Base-by-base conservation (phyloP, 2,888 invertebrate genomes). In the Elysia crispata region DNA sequence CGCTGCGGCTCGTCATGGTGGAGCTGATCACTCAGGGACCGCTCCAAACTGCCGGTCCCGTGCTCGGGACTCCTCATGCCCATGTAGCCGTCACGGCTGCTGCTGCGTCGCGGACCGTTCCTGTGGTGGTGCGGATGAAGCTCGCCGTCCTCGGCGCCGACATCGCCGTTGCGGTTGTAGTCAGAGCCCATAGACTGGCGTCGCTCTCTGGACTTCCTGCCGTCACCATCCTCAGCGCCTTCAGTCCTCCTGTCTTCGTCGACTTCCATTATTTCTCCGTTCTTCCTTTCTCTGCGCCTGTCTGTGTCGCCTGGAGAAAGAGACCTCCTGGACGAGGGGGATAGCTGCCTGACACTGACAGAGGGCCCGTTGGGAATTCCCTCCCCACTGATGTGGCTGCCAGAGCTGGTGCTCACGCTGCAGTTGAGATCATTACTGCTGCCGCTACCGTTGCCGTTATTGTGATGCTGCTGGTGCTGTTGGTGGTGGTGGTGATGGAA, bases 401-500 rank as follows among this genome's bases (percentile, higher is more conserved):
- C 60, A 41, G 41, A 41, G 60, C 60, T 60, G 60, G n/a, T 23
- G 23, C 6, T 60, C n/a, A 60, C 23, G 3, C 6, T 23, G 60
- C 23, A 23, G 60, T 60, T 60, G 15, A 23, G 20, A 60, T 60
- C 23, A 18, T 15, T 60, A 23, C 23, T 60, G 60, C 23, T 60
- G 23, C 60, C 15, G 60, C 23, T 15, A 15, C 60, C 15, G 60
- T 15, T 15, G 60, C 15, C 15, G 15, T 15, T 60, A 60, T 60
- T 3, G 15, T 60, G 20, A 3, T 60, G 28, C 67, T 75, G 50
- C 28, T 73, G 67, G 28, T 64, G 25, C 41, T 77, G 64, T 8
- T 76, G 31, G 1, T 67, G 79, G 15, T 79, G 79, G 50, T 79
- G 79, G 64, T 78, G 72, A 33, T 79, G 79, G 41, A 79, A 74